Conservation (phyloP, 1,140 invertebrate genomes). For the Copidosoma floridanum region DNA sequence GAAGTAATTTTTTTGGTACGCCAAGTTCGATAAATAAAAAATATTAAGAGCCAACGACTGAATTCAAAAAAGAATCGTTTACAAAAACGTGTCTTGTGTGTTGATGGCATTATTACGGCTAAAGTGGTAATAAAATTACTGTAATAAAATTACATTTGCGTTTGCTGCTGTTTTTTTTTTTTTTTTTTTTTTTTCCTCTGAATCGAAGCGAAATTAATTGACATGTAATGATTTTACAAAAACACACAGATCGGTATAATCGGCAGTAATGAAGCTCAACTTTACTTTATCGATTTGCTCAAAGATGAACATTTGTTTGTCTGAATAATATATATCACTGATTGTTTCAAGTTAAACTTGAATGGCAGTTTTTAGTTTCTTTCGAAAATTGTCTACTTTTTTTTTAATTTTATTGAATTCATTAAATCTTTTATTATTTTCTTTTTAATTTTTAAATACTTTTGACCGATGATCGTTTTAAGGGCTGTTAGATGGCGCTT, state of each 20-base stretch:
- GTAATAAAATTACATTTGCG: neutral
- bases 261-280: neutral
- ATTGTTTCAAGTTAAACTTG: neutral
- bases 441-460: too few species aligned
- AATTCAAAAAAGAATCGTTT: neutral
- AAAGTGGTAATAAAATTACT: neutral
- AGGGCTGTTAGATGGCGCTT: neutral
- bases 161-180: neutral
- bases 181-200: too few species aligned
- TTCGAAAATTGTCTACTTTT: neutral
- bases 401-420: too few species aligned
- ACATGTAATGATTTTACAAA: neutral
- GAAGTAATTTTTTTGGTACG: constrained; percentile 20
- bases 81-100: neutral
- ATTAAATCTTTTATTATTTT: too few species aligned
- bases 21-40: neutral
- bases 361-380: neutral
- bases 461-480: too few species aligned
- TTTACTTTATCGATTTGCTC: too few species aligned
- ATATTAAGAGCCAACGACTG: neutral
- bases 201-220: neutral
- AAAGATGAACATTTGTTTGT: too few species aligned
- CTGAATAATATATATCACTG: neutral
- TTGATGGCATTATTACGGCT: neutral
- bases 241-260: neutral